phyloP scores from a whole-genome alignment of 2,797 vertebrate species.

The Bucorvus abyssinicus region DNA sequence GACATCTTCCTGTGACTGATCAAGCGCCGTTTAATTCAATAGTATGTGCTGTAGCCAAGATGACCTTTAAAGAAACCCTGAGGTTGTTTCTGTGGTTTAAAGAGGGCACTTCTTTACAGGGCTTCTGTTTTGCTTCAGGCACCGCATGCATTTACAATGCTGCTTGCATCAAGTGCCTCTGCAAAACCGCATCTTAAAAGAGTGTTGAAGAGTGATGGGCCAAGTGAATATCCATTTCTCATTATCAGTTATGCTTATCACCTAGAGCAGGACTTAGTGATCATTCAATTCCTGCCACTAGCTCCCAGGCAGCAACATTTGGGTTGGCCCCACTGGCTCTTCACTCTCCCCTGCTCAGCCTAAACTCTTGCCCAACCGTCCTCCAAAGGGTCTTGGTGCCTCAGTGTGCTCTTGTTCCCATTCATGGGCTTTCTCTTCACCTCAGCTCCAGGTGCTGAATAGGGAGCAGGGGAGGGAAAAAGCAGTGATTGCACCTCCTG shows the following conservation, averaged over 20 bases:
- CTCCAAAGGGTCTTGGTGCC: not conserved
- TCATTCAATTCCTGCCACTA: not conserved
- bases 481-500: not conserved
- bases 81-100: not conserved
- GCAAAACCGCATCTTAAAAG: not conserved
- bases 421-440: not conserved
- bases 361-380: not conserved
- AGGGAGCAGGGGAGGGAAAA: not conserved
- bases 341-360: not conserved
- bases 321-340: not conserved
- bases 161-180: not conserved
- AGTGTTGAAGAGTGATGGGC: not conserved
- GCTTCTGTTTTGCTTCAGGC: not conserved
- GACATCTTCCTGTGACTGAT: conserved; percentile 41
- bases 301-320: not conserved
- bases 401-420: accelerated
- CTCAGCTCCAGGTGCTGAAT: not conserved
- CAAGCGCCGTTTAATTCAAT: conserved; percentile 44
- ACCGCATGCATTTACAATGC: not conserved
- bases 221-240: not conserved
- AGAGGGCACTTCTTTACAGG: not conserved
- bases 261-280: not conserved
- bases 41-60: not conserved
- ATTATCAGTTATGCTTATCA: accelerated
- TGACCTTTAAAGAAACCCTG: not conserved